A percentile compares a stretch with the other conserved stretches of the same genome.
Evolutionary conservation across 35 echinoderm and acorn worm species (phyloP).

Genomic region (Apostichopus japonicus): DNA sequence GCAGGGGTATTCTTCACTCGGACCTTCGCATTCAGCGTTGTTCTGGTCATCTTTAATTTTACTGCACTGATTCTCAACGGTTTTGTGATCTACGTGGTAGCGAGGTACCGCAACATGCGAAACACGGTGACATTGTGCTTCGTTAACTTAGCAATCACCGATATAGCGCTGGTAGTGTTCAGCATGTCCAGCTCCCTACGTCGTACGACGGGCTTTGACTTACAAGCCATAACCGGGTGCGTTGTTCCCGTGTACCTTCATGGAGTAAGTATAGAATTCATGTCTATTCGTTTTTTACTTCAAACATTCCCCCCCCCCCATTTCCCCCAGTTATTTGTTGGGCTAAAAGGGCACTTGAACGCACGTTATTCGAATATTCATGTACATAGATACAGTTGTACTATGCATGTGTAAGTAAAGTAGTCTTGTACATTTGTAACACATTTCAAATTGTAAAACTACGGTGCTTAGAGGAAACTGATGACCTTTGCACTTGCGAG

Average conservation of each 20-base stretch:
- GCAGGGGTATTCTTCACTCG: constrained; percentile 23
- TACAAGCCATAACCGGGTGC: constrained; percentile 19
- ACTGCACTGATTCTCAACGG: constrained; percentile 25
- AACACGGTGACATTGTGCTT: constrained; percentile 41
- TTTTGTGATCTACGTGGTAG: constrained; percentile 36
- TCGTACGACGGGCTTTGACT: constrained; percentile 12
- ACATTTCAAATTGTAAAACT: no score
- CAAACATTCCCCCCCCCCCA: no score
- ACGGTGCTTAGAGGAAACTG: no score
- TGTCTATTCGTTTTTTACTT: no score
- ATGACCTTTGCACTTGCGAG: no score
- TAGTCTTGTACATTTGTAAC: no score
- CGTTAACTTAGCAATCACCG: constrained; percentile 44
- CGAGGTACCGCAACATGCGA: constrained; percentile 19
- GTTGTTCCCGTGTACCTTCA: constrained; percentile 43
- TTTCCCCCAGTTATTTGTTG: no score
- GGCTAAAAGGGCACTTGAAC: no score
- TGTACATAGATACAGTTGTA: no score
- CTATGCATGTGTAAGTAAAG: no score
- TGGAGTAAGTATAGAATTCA: not conserved
- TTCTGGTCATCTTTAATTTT: constrained; percentile 24
- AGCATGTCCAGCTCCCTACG: constrained; percentile 51
- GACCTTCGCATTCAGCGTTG: constrained; percentile 22
- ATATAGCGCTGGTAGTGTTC: constrained; percentile 29
- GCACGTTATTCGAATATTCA: no score